Percentiles rank a stretch among this genome's conserved stretches.
phyloP scores from a whole-genome alignment of 1,140 invertebrate species.

The Drosophila tani region DNA sequence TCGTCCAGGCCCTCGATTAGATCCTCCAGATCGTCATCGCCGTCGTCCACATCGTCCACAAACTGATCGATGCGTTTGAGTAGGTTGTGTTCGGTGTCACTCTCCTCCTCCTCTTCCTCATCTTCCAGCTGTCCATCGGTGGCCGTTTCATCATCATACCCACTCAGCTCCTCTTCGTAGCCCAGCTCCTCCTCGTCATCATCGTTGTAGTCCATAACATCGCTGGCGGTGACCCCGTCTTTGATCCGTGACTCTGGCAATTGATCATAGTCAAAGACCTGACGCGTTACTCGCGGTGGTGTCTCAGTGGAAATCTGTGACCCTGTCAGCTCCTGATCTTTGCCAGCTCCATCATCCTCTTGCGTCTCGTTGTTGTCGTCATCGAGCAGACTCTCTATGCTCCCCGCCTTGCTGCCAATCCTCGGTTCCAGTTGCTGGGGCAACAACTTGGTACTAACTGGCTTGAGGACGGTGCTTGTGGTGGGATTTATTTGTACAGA shows the following conservation, averaged over 20 bases:
- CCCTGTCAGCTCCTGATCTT: constrained; percentile 20
- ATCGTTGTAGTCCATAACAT: constrained; percentile 33
- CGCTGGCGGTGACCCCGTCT: constrained; percentile 34
- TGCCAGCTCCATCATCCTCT: constrained; percentile 40
- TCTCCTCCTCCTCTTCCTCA: constrained; percentile 33
- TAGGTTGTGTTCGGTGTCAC: constrained; percentile 61
- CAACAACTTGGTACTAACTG: constrained; percentile 57
- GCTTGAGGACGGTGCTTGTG: constrained; percentile 56
- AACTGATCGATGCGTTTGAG: constrained; percentile 80
- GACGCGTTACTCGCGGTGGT: constrained; percentile 67
- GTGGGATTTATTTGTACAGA: constrained; percentile 19
- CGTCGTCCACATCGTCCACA: constrained; percentile 71
- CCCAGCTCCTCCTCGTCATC: constrained; percentile 46
- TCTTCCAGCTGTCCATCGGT: constrained; percentile 37
- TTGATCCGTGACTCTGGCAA: constrained; percentile 79
- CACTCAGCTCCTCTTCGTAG: constrained; percentile 32
- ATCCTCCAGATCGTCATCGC: constrained; percentile 72
- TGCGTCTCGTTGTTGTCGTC: constrained; percentile 3
- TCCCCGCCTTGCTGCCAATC: constrained; percentile 57
- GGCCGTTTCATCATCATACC: constrained; percentile 29
- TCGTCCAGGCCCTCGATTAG: constrained; percentile 60
- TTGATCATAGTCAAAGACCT: constrained; percentile 84
- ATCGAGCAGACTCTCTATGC: constrained; percentile 54
- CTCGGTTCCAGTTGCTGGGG: constrained; percentile 71
- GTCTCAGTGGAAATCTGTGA: constrained; percentile 60